These are phyloP conservation scores for Willisornis vidua DNA, from an alignment of 2,113 vertebrate genomes.

Conservation along the genomic window DNA sequence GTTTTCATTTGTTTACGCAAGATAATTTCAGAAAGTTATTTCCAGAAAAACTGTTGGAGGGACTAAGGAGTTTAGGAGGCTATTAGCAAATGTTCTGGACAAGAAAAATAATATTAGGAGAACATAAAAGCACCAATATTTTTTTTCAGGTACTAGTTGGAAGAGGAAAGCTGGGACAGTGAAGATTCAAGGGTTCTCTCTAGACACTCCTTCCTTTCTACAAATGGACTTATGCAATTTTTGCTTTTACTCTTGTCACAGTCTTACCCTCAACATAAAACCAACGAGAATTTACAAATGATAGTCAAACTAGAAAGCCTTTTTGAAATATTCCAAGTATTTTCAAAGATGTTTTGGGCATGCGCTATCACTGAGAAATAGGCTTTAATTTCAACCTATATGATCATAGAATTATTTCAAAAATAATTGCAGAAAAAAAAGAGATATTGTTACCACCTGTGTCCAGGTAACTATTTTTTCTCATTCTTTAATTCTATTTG, in stretches of 20 bases:
- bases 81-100: not conserved
- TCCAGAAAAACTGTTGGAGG: not conserved
- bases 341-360: not conserved
- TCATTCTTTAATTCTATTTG: not conserved
- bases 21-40: not conserved
- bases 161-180: not conserved
- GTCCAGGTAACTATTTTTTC: not conserved
- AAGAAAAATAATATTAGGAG: not conserved
- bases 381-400: not conserved
- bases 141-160: not conserved
- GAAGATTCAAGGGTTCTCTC: not conserved
- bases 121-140: not conserved
- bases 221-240: not conserved
- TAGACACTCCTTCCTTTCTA: not conserved
- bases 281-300: not conserved
- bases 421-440: not conserved
- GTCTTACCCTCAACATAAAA: not conserved
- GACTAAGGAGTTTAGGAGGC: not conserved
- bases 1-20: not conserved
- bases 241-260: not conserved
- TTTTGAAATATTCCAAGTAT: not conserved
- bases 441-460: not conserved
- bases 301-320: not conserved
- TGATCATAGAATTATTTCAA: not conserved
- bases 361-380: not conserved